A percentile compares a stretch with the other conserved stretches of the same genome.
Evolutionary conservation across 1,140 invertebrate species (phyloP).

Genomic region (Trissolcus basalis): DNA sequence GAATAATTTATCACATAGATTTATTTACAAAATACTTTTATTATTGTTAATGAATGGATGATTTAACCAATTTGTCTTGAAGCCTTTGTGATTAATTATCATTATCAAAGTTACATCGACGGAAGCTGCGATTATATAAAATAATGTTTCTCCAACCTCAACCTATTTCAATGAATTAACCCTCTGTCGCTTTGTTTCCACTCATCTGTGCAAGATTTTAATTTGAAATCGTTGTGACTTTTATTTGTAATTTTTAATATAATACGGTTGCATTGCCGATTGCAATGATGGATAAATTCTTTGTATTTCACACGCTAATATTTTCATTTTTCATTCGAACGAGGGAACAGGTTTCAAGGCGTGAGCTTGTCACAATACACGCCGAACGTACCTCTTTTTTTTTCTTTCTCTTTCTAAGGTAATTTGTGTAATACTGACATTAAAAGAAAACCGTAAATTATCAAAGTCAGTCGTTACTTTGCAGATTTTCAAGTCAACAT

Average conservation of each 20-base stretch:
- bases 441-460: constrained; percentile 55
- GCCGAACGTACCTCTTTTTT: constrained; percentile 34
- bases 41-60: background rate
- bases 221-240: no score
- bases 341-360: constrained; percentile 48
- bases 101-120: constrained; percentile 47
- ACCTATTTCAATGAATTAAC: constrained; percentile 63
- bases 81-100: constrained; percentile 11
- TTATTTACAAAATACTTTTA: no score
- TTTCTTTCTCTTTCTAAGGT: constrained; percentile 12
- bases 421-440: constrained; percentile 54
- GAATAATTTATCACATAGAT: background rate
- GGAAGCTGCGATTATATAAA: constrained; percentile 60
- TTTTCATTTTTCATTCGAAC: constrained; percentile 52
- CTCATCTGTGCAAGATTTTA: no score
- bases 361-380: constrained; percentile 51
- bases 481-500: no score
- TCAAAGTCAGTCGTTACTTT: constrained; percentile 51
- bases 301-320: constrained; percentile 41
- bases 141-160: constrained; percentile 62
- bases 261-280: constrained; percentile 14
- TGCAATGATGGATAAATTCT: constrained; percentile 42
- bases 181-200: constrained; percentile 50
- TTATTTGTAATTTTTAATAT: constrained; percentile 25
- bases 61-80: background rate